phyloP scores from a whole-genome alignment of 53 echinoderm and acorn worm genomes.

The Echinarachnius parma region DNA sequence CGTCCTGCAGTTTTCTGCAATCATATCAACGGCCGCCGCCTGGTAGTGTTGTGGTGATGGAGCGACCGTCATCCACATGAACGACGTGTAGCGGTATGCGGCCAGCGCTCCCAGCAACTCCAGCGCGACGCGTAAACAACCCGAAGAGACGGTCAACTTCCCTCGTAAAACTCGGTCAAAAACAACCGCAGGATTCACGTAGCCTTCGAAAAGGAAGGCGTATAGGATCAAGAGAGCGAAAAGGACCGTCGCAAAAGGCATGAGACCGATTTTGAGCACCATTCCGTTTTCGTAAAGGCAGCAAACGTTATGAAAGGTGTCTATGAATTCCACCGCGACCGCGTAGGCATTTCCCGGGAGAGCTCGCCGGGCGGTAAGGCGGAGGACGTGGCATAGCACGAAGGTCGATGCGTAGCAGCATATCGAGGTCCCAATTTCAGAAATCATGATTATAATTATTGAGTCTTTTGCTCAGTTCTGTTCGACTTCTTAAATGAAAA shows the following conservation, averaged over 20 bases:
- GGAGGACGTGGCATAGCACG: constrained; percentile 25
- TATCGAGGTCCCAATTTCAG: constrained; percentile 6
- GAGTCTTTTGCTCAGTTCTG: too few relatives aligned
- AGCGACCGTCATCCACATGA: constrained; percentile 62
- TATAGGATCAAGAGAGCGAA: constrained; percentile 63
- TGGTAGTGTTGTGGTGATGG: constrained; percentile 21
- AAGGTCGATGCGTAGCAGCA: constrained; percentile 24
- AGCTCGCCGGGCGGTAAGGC: background rate
- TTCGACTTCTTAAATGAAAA: too few relatives aligned
- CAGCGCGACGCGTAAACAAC: constrained; percentile 53
- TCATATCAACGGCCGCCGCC: constrained; percentile 21
- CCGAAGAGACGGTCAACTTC: constrained; percentile 50
- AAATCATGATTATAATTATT: too few relatives aligned
- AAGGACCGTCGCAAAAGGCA: constrained; percentile 38
- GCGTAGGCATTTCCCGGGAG: constrained; percentile 24
- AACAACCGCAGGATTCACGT: constrained; percentile 71
- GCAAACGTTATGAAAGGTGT: constrained; percentile 28
- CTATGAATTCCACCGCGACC: constrained; percentile 29
- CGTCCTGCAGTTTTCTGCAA: constrained; percentile 22
- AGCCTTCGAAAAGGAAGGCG: constrained; percentile 64
- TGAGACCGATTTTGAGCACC: constrained; percentile 30
- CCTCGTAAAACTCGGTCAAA: constrained; percentile 62
- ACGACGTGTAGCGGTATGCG: constrained; percentile 63
- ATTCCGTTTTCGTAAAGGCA: constrained; percentile 40
- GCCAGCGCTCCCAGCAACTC: constrained; percentile 60